Evolutionary conservation across 2,113 vertebrate species (phyloP), one percentile per base, ranked within the genome.

Genomic region (Gallinago jamesoni): DNA sequence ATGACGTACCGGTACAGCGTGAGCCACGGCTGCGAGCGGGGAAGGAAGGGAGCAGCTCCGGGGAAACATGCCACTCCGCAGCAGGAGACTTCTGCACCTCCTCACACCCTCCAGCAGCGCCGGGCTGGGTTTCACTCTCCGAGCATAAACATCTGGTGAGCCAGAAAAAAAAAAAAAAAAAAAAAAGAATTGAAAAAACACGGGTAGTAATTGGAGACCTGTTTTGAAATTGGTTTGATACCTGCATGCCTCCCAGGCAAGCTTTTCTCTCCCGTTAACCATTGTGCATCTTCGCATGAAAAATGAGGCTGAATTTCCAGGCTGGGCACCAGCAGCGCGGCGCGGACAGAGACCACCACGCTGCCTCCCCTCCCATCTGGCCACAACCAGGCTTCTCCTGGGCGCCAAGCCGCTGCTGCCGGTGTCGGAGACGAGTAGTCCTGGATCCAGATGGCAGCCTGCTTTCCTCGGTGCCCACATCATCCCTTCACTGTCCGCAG

Each of bases 251-350:
- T 90, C 48, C 33, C 77, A 89, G 92, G 94, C 88, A 92, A 91
- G 91, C 81, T 94, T 87, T 88, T 78, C 80, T 78, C 80, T 89
- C 43, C 14, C 63, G 69, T 97, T 97, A 96, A 96, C 94, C 82
- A 93, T 63, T 91, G 91, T 96, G 94, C 94, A 94, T 77, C 93
- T 96, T 94, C 91, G 86, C 89, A 93, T 97, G 87, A 95, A 94
- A 87, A 95, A 95, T 20, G 82, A 94, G 90, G 88, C 90, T 97
- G 89, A 94, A 92, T 95, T 95, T 95, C 37, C 82, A 76, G 92
- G 16, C 80, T 94, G 84, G 81, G 80, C 82, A 92, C 67, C 7
- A 21, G 87, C 83, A 82, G 87, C 43, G 1, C 84, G 57, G 95
- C 82, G 50, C 14, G 84, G 85, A 60, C 14, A 5, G 89, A 60